These are phyloP conservation scores for Scotopteryx bipunctaria DNA, from an alignment of 2,888 invertebrate species.

Conservation along the genomic window DNA sequence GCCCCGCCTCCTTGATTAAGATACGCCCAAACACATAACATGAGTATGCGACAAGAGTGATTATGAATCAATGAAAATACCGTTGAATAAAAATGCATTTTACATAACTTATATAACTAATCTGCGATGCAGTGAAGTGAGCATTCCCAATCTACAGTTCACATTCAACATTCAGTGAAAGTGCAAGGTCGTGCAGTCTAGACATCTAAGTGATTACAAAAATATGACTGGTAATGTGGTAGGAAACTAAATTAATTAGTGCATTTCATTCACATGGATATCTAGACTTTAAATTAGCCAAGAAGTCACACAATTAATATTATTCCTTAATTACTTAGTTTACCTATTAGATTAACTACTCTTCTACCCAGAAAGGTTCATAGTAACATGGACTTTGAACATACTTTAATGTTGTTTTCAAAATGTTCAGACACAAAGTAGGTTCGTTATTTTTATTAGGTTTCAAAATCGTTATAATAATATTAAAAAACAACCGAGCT, in stretches of 20 bases:
- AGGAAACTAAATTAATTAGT: constrained; percentile 4
- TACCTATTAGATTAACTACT: too few species aligned
- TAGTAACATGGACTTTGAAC: too few species aligned
- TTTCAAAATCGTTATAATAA: too few species aligned
- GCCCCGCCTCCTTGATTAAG: constrained; percentile 13
- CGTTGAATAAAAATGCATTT: neutral
- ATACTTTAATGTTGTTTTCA: too few species aligned
- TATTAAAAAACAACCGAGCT: too few species aligned
- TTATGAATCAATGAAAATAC: neutral
- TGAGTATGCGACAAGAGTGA: constrained; percentile 2
- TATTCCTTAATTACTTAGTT: too few species aligned
- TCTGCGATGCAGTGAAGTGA: constrained; percentile 26
- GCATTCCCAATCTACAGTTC: constrained; percentile 75
- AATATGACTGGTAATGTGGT: constrained; percentile 28
- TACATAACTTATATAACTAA: constrained; percentile 2
- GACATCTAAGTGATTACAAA: constrained; percentile 33
- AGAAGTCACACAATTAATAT: too few species aligned
- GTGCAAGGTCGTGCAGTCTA: constrained; percentile 49
- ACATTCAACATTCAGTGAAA: constrained; percentile 69
- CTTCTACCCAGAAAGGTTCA: too few species aligned
- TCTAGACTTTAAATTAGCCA: too few species aligned
- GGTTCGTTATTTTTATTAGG: too few species aligned
- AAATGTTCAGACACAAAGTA: too few species aligned
- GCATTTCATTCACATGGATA: constrained; percentile 8
- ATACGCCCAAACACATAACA: neutral